Conservation (phyloP, 1,140 invertebrate genomes). For the Physella acuta region DNA sequence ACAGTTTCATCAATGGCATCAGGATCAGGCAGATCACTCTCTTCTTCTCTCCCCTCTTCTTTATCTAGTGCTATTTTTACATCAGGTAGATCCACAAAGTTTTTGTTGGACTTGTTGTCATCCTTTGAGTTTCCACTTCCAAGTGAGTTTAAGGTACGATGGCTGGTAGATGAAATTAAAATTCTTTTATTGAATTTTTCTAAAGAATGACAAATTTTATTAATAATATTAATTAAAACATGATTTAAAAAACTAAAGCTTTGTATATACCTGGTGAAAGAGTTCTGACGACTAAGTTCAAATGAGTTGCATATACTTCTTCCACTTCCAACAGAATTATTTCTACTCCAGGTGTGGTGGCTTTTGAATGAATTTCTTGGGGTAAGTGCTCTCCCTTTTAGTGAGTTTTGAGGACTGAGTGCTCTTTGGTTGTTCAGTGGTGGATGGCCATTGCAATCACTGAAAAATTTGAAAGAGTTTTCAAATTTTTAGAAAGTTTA, state of each 20-base stretch:
- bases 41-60: slow-evolving; percentile 32
- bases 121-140: slow-evolving; percentile 52
- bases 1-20: slow-evolving; percentile 61
- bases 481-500: not conserved
- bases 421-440: slow-evolving; percentile 58
- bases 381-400: slow-evolving; percentile 58
- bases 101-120: slow-evolving; percentile 57
- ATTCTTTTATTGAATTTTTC: not conserved
- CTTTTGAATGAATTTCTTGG: slow-evolving; percentile 73
- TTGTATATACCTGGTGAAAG: slow-evolving; percentile 38
- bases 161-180: slow-evolving; percentile 29
- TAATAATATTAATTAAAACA: not conserved
- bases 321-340: slow-evolving; percentile 54
- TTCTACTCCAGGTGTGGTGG: slow-evolving; percentile 47
- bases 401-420: slow-evolving; percentile 63
- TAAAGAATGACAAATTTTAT: not conserved
- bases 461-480: too few species aligned
- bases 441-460: slow-evolving; percentile 72
- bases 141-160: slow-evolving; percentile 46
- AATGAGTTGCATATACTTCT: slow-evolving; percentile 51
- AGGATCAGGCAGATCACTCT: slow-evolving; percentile 47
- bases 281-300: slow-evolving; percentile 56
- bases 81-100: slow-evolving; percentile 42
- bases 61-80: slow-evolving; percentile 30
- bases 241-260: not conserved